phyloP scores from a whole-genome alignment of 1,140 invertebrate genomes.

The Ostrea denselamellosa region DNA sequence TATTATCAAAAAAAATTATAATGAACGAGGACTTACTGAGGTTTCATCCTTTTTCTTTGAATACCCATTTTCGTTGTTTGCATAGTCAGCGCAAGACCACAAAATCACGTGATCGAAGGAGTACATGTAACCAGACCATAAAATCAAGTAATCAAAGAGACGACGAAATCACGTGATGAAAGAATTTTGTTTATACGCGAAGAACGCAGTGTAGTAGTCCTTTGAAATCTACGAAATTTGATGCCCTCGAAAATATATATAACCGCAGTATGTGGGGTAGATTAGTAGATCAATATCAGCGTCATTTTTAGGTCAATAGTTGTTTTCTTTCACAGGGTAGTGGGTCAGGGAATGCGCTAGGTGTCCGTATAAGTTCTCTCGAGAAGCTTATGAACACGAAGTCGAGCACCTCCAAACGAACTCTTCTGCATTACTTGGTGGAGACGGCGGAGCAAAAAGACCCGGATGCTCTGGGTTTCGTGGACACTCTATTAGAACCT shows the following conservation, averaged over 20 bases:
- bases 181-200: background rate
- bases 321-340: conserved; percentile 85
- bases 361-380: conserved; percentile 94
- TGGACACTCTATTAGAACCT: conserved; percentile 71
- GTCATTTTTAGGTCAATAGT: background rate
- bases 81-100: no score
- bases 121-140: no score
- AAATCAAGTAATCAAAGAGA: no score
- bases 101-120: no score
- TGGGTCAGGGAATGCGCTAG: conserved; percentile 96
- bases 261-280: background rate
- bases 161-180: background rate
- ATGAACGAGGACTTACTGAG: no score
- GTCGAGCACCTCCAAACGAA: conserved; percentile 97
- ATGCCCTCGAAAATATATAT: background rate
- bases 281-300: background rate
- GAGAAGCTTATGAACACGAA: conserved; percentile 96
- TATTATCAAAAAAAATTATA: no score
- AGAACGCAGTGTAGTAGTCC: no score
- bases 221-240: background rate
- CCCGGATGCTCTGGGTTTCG: conserved; percentile 70
- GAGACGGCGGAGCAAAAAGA: conserved; percentile 70
- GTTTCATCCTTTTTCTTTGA: no score
- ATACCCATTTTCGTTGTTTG: no score
- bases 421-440: conserved; percentile 96